phyloP scores from a whole-genome alignment of 2,113 vertebrate genomes.

The Colinus virginianus region DNA sequence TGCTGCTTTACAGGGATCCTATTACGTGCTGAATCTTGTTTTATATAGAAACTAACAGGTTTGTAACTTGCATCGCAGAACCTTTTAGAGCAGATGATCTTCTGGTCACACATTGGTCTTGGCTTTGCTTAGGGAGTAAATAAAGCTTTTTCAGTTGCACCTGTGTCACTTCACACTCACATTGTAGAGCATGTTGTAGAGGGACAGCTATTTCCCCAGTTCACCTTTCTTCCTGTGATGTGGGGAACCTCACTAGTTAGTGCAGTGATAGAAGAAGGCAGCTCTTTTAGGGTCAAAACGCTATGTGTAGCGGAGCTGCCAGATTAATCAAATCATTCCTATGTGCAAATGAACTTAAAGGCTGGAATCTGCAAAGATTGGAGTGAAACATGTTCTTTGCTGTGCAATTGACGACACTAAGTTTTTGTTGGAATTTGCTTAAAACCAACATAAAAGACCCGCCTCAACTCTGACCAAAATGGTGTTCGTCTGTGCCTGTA shows the following conservation, averaged over 20 bases:
- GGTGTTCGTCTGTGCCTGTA: not conserved
- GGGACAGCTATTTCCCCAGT: not conserved
- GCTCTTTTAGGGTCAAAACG: not conserved
- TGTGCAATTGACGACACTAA: not conserved
- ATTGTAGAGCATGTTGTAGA: not conserved
- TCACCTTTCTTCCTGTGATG: not conserved
- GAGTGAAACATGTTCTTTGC: not conserved
- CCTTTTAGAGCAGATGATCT: not conserved
- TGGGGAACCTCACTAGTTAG: not conserved
- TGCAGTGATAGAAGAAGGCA: not conserved
- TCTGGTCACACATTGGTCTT: not conserved
- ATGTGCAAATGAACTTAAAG: not conserved
- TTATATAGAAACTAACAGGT: not conserved
- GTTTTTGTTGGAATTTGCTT: not conserved
- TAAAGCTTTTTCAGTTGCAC: not conserved
- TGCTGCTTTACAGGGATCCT: not conserved
- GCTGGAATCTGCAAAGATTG: not conserved
- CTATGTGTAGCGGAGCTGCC: not conserved
- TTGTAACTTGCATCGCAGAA: not conserved
- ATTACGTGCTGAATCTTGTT: not conserved
- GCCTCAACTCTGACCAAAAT: not conserved
- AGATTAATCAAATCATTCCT: not conserved
- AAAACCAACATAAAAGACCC: not conserved
- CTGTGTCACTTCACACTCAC: not conserved
- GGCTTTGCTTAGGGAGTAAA: not conserved